Evolutionary conservation across 2,113 vertebrate genomes (phyloP).

Genomic region (Mormyrus lacerda): DNA sequence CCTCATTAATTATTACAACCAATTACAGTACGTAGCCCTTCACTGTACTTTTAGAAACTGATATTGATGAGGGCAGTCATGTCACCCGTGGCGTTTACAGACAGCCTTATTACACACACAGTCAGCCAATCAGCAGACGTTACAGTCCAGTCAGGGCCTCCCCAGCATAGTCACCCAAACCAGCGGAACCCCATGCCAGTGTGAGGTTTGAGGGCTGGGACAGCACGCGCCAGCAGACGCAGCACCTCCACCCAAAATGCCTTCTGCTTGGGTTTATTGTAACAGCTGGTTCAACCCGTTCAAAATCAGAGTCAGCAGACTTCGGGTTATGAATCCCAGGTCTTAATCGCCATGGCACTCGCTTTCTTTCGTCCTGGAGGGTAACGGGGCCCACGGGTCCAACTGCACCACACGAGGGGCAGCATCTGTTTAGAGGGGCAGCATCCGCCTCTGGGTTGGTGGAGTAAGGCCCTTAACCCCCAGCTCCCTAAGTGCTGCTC

Average conservation of each 20-base stretch:
- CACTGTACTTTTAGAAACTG: background rate
- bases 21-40: background rate
- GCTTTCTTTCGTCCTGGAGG: background rate
- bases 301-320: background rate
- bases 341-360: background rate
- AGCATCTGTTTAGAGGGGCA: too few relatives aligned
- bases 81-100: background rate
- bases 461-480: background rate
- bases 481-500: background rate
- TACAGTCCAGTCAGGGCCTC: too few relatives aligned
- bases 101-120: background rate
- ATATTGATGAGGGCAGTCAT: background rate
- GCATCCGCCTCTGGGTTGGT: background rate
- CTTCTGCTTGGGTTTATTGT: background rate
- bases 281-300: background rate
- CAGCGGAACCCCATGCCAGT: too few relatives aligned
- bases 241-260: background rate
- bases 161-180: too few relatives aligned
- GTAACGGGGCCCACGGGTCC: background rate
- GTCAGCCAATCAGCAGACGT: background rate
- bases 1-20: background rate
- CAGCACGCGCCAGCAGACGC: too few relatives aligned
- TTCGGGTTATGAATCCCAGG: background rate
- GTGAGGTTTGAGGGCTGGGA: too few relatives aligned
- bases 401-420: background rate